Evolutionary conservation across 2,888 invertebrate species (phyloP).

Genomic region (Limenitis arthemis): DNA sequence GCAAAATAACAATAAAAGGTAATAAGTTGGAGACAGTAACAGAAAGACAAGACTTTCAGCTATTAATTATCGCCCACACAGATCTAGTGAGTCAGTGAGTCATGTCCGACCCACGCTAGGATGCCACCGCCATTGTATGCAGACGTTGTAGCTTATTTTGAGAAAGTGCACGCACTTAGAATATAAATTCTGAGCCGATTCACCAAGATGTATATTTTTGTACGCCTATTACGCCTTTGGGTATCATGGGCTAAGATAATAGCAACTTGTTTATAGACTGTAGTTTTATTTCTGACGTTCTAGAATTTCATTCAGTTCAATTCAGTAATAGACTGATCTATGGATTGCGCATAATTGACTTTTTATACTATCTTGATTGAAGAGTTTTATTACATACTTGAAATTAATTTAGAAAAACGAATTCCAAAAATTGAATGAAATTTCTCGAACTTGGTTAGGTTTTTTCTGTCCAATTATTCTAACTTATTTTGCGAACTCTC

Average conservation of each 20-base stretch:
- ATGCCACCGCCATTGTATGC: conserved; percentile 21
- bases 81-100: conserved; percentile 6
- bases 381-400: too few relatives aligned
- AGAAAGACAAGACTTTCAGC: conserved; percentile 17
- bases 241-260: conserved; percentile 5
- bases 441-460: too few relatives aligned
- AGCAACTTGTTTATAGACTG: background rate
- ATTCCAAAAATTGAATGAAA: too few relatives aligned
- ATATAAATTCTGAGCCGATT: conserved; percentile 18
- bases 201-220: conserved; percentile 14
- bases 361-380: too few relatives aligned
- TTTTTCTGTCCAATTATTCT: too few relatives aligned
- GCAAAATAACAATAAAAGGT: too few relatives aligned
- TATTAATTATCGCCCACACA: conserved; percentile 25
- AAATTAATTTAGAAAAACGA: too few relatives aligned
- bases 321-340: too few relatives aligned
- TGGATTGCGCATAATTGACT: too few relatives aligned
- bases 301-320: too few relatives aligned
- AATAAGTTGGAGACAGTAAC: conserved; percentile 8
- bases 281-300: background rate
- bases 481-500: too few relatives aligned
- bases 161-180: conserved; percentile 17
- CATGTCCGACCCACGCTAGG: conserved; percentile 19
- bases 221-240: background rate
- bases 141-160: conserved; percentile 21